Conservation (phyloP, 2,888 invertebrate genomes). For the Mystacides longicornis region DNA sequence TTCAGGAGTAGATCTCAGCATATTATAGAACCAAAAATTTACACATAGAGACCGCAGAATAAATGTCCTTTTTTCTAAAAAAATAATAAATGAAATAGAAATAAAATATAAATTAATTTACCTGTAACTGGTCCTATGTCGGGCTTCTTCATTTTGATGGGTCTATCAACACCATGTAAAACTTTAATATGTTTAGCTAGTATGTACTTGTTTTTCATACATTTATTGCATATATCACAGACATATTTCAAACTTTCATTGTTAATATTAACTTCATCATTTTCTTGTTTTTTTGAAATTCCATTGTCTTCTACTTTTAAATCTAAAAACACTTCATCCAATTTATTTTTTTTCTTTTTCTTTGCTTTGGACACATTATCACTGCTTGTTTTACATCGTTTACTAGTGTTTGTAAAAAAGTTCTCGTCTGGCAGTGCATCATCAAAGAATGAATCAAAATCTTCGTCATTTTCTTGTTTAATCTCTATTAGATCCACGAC, state of each 20-base stretch:
- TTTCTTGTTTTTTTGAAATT: neutral
- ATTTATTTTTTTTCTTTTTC: neutral
- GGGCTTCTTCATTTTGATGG: neutral
- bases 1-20: too few relatives aligned
- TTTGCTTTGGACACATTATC: neutral
- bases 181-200: slow-evolving; percentile 1
- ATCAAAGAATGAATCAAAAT: neutral
- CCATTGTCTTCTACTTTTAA: neutral
- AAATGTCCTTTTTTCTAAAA: too few relatives aligned
- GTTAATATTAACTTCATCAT: neutral
- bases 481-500: neutral
- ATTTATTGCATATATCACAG: neutral
- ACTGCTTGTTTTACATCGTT: neutral
- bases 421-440: neutral
- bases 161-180: neutral
- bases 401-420: neutral
- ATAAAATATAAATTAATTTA: neutral
- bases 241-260: neutral
- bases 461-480: neutral
- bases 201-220: slow-evolving; percentile 1
- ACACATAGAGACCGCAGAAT: too few relatives aligned
- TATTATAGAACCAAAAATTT: too few relatives aligned
- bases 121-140: neutral
- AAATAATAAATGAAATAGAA: too few relatives aligned
- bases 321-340: neutral